phyloP scores from a whole-genome alignment of 1,140 invertebrate species.

The Octopus sinensis region DNA sequence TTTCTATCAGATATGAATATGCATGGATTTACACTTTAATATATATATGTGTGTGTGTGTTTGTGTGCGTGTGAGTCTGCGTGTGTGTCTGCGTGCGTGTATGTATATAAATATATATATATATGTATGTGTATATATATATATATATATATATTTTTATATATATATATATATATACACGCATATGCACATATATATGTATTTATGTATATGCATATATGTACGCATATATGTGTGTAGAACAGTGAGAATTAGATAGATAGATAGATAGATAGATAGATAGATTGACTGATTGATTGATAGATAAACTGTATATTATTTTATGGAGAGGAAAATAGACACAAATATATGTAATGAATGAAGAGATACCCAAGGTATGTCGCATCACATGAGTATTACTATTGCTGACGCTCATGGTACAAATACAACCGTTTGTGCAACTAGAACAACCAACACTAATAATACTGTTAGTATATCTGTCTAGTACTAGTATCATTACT shows the following conservation, averaged over 20 bases:
- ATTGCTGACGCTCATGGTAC: too few relatives aligned
- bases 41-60: not conserved
- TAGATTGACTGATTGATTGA: not conserved
- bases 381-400: too few relatives aligned
- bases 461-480: not conserved
- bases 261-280: not conserved
- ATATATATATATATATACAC: not conserved
- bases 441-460: not conserved
- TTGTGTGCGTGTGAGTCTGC: not conserved
- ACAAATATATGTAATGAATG: too few relatives aligned
- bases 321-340: too few relatives aligned
- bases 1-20: not conserved
- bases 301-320: not conserved
- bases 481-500: not conserved
- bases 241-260: not conserved
- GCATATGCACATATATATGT: not conserved
- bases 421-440: too few relatives aligned
- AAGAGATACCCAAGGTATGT: too few relatives aligned
- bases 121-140: not conserved
- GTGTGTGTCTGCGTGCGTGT: not conserved
- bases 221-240: not conserved
- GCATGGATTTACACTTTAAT: not conserved
- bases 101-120: not conserved
- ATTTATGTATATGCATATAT: not conserved
- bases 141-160: not conserved